Evolutionary conservation across 2,113 vertebrate species (phyloP).

Genomic region (Erythrocercus mccallii): DNA sequence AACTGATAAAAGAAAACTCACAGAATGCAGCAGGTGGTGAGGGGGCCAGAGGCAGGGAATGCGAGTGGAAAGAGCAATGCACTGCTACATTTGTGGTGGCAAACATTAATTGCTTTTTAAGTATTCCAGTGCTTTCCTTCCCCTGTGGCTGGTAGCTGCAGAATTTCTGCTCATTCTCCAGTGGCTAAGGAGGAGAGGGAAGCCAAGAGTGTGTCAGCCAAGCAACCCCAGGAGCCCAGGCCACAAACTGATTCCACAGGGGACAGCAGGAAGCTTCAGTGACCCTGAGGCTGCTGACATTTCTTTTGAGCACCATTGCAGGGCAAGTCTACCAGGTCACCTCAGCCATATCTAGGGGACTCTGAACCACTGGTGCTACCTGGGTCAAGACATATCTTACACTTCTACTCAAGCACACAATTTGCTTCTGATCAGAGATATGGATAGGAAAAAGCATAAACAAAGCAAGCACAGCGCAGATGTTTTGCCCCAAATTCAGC

Average conservation of each 20-base stretch:
- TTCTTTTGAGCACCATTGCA: background rate
- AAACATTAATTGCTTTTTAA: constrained; percentile 40
- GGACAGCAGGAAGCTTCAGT: background rate
- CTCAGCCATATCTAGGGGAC: background rate
- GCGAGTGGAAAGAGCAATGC: background rate
- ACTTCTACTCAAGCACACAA: background rate
- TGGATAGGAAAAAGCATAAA: background rate
- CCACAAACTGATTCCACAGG: background rate
- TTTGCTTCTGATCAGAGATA: background rate
- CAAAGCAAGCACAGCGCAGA: background rate
- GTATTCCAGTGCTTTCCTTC: background rate
- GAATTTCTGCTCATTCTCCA: background rate
- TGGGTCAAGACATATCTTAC: background rate
- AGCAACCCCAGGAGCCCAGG: background rate
- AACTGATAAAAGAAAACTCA: constrained; percentile 11
- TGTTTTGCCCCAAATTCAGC: background rate
- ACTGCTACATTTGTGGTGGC: background rate
- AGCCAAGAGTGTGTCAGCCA: background rate
- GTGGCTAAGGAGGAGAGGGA: background rate
- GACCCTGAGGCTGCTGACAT: background rate
- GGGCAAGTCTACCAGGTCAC: background rate
- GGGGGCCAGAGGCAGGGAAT: background rate
- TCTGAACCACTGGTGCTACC: background rate
- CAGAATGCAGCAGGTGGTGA: background rate
- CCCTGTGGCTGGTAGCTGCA: background rate